Evolutionary conservation across 2,797 vertebrate genomes (phyloP).

Genomic region (Gobio occitaniae): DNA sequence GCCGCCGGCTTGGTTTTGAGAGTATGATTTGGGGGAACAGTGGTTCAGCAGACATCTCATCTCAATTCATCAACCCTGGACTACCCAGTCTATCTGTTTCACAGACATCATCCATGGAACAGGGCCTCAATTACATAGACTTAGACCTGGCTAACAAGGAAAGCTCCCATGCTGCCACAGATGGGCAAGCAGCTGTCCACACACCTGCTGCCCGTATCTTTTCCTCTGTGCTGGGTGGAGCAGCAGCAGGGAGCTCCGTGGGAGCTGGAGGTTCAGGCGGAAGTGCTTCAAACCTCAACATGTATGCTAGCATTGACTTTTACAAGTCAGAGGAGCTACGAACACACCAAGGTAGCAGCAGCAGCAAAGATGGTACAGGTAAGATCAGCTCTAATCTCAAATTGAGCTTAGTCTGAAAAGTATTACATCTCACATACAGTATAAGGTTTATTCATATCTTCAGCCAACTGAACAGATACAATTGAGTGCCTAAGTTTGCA

Average conservation of each 20-base stretch:
- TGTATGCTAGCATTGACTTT: slow-evolving; percentile 86
- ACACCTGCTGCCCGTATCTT: slow-evolving; percentile 74
- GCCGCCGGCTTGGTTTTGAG: slow-evolving; percentile 77
- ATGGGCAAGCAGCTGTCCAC: slow-evolving; percentile 72
- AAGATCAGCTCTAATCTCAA: slow-evolving; percentile 26
- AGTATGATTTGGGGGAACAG: slow-evolving; percentile 74
- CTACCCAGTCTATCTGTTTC: slow-evolving; percentile 60
- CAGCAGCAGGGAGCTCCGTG: slow-evolving; percentile 59
- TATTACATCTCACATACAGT: not conserved
- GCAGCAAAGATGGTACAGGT: slow-evolving; percentile 80
- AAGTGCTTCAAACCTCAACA: slow-evolving; percentile 73
- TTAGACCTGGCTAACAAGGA: slow-evolving; percentile 80
- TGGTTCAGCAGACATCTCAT: slow-evolving; percentile 64
- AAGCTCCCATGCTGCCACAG: slow-evolving; percentile 67
- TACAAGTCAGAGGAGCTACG: slow-evolving; percentile 81
- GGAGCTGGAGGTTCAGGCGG: slow-evolving; percentile 61
- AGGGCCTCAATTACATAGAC: slow-evolving; percentile 86
- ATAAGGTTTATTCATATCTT: not conserved
- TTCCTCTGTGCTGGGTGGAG: slow-evolving; percentile 68
- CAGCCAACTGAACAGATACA: not conserved
- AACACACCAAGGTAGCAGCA: slow-evolving; percentile 74
- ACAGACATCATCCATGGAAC: slow-evolving; percentile 69
- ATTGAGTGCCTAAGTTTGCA: not conserved
- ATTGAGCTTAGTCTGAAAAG: not conserved
- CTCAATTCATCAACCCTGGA: slow-evolving; percentile 68